A percentile compares a stretch with the other conserved stretches of the same genome.
phyloP scores from a whole-genome alignment of 2,113 vertebrate genomes.

The Platichthys flesus region DNA sequence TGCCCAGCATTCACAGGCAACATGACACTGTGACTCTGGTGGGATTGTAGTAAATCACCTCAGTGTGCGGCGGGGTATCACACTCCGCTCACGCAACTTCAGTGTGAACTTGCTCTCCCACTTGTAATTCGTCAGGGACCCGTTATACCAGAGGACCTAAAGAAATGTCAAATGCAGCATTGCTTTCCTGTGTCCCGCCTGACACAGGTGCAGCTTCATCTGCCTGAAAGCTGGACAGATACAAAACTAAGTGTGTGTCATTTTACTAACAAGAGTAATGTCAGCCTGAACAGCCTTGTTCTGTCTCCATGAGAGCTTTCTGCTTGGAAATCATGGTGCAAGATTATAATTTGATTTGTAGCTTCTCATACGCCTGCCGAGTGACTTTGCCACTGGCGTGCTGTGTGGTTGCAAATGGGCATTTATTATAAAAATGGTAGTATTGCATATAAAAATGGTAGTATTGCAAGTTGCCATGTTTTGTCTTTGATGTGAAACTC shows the following conservation, averaged over 20 bases:
- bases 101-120: not conserved
- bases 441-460: too few species aligned
- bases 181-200: conserved; percentile 36
- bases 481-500: conserved; percentile 45
- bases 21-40: conserved; percentile 40
- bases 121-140: not conserved
- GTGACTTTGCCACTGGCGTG: conserved; percentile 45
- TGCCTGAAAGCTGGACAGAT: conserved; percentile 33
- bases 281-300: conserved; percentile 35
- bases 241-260: not conserved
- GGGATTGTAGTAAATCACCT: conserved; percentile 4
- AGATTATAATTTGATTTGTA: conserved; percentile 22
- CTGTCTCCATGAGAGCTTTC: conserved; percentile 51
- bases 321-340: conserved; percentile 35
- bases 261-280: conserved; percentile 51
- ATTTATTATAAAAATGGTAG: conserved; percentile 26
- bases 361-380: conserved; percentile 39
- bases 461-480: conserved; percentile 56
- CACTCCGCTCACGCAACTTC: conserved; percentile 16
- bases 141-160: not conserved
- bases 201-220: conserved; percentile 18
- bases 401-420: conserved; percentile 34
- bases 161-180: conserved; percentile 11
- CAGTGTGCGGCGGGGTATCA: conserved; percentile 7
- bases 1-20: conserved; percentile 49